These are phyloP conservation scores for Sorex araneus DNA, from an alignment of 2,113 vertebrate species.

Conservation along the genomic window DNA sequence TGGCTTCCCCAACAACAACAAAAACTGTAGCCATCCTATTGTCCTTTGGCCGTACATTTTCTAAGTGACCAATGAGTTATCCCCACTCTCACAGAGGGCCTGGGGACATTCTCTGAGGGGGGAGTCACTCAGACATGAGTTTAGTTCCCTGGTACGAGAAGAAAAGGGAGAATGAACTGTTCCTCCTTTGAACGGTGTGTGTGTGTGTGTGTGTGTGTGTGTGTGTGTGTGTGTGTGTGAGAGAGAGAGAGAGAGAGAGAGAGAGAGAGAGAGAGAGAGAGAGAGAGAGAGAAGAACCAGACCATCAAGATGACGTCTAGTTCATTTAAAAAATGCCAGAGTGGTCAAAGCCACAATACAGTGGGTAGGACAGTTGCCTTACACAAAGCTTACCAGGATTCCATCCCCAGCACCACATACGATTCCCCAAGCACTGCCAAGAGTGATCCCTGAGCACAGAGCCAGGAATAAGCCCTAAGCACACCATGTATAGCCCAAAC, in stretches of 20 bases:
- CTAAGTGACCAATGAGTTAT: neutral
- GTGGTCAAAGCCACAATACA: neutral
- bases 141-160: slow-evolving; percentile 47
- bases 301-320: slow-evolving; percentile 32
- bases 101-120: neutral
- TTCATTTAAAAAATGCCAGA: neutral
- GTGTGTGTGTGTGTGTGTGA: neutral
- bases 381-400: neutral
- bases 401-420: too few species aligned
- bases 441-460: too few species aligned
- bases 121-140: neutral
- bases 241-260: slow-evolving; percentile 28
- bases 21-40: neutral
- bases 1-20: neutral
- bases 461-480: too few species aligned
- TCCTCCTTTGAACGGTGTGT: neutral
- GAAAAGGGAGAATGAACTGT: slow-evolving; percentile 36
- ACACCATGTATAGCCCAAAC: too few species aligned
- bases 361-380: neutral
- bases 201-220: neutral
- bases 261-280: neutral
- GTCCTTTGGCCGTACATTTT: neutral
- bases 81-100: neutral
- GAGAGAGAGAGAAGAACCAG: slow-evolving; percentile 49
- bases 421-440: neutral